Evolutionary conservation across 2,113 vertebrate species (phyloP), one percentile per base, ranked within the genome.

Genomic region (Solea solea): DNA sequence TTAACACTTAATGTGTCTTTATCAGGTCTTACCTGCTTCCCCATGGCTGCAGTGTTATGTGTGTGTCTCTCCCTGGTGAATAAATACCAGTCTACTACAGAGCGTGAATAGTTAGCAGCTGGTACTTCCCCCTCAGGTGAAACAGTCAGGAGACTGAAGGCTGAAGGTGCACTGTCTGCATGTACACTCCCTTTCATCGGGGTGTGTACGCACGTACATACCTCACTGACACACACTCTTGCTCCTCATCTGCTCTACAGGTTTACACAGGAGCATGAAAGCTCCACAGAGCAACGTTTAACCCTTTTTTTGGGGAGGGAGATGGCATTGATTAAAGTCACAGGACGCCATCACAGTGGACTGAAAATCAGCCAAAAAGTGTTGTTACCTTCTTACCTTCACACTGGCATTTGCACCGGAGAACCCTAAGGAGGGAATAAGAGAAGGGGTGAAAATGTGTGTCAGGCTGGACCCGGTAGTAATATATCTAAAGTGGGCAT

Each of bases 11-110:
- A 55, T 54, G 40, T 70, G 46, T 65, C 48, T 64, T 74, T 40
- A 60, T 73, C 76, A 72, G 74, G 72, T 85, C 88, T 90, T 92
- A 93, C 92, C 90, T 92, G 87, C 81, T 85, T 86, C 90, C 72
- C 89, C 91, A 91, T 92, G 83, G 86, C 63, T 85, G 76, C 75
- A 5, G 57, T 44, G 55, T 52, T 69, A 61, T 71, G 48, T 65
- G 78, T 71, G 48, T 65, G 78, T 72, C 72, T 86, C 78, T 86
- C 70, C 72, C 66, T 56, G 81, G 57, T 73, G 84, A 81, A 85
- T 82, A 79, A 82, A 78, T 66, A 73, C 60, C 51, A 42, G 67
- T 44, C 69, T 82, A 62, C 72, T 55, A 54, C 71, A 61, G 74
- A 80, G 55, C 67, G 51, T 65, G 60, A 71, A 53, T 82, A 69